phyloP scores from a whole-genome alignment of 2,888 invertebrate species.

The Thereva nobilitata region DNA sequence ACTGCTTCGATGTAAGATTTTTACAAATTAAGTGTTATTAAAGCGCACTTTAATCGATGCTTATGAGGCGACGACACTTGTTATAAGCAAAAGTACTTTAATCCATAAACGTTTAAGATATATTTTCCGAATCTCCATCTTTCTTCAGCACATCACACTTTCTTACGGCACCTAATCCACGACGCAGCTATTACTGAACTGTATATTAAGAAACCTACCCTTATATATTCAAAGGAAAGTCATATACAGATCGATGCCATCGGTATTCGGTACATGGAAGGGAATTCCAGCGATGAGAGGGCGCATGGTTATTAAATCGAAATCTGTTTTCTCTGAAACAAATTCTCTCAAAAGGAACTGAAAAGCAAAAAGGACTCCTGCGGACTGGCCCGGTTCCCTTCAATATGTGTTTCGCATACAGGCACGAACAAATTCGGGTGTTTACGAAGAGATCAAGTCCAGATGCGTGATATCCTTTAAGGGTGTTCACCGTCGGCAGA shows the following conservation, averaged over 20 bases:
- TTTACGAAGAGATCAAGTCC: conserved; percentile 17
- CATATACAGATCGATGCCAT: conserved; percentile 32
- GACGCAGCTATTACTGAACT: conserved; percentile 40
- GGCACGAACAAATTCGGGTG: conserved; percentile 4
- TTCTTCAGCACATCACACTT: neutral
- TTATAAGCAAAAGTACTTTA: neutral
- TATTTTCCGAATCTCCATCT: conserved; percentile 14
- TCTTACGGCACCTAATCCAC: conserved; percentile 22
- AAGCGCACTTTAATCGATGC: neutral
- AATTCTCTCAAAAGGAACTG: neutral
- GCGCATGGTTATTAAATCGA: conserved; percentile 13
- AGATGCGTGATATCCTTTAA: neutral
- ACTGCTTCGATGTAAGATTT: conserved; percentile 1
- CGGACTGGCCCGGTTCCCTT: conserved; percentile 10
- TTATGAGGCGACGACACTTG: too few species aligned
- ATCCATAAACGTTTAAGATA: conserved; percentile 1
- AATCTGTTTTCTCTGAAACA: neutral
- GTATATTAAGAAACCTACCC: conserved; percentile 37
- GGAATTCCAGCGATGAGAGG: conserved; percentile 16
- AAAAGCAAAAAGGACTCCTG: conserved; percentile 13
- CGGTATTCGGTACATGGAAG: conserved; percentile 22
- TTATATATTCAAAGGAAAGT: conserved; percentile 37
- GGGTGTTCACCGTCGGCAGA: too few species aligned
- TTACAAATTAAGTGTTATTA: neutral
- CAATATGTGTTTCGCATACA: conserved; percentile 5